These are phyloP conservation scores for Brachymystax lenok DNA, from an alignment of 2,797 vertebrate species.

Conservation along the genomic window DNA sequence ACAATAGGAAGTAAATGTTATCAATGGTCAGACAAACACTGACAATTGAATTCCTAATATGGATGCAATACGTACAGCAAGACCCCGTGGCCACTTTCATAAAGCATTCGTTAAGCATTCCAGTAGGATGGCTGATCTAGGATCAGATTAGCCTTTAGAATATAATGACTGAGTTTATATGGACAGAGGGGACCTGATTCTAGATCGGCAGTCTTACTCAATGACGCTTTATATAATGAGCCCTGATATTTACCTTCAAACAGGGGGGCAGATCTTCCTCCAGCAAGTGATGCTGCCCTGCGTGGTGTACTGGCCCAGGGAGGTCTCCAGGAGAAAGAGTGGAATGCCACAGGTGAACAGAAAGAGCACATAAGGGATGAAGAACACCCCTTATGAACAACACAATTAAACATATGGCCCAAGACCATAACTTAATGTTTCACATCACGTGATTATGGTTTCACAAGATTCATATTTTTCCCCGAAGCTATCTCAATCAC, in stretches of 20 bases:
- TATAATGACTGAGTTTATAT: not conserved
- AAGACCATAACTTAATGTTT: not conserved
- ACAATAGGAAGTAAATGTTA: too few relatives aligned
- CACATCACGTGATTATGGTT: too few relatives aligned
- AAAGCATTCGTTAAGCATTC: too few relatives aligned
- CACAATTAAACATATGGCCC: conserved; percentile 3
- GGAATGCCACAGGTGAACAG: conserved; percentile 80
- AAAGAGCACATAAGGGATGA: conserved; percentile 80
- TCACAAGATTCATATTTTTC: not conserved
- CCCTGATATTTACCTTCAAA: conserved; percentile 74
- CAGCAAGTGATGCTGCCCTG: conserved; percentile 79
- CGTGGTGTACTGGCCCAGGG: conserved; percentile 78
- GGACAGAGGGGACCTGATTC: not conserved
- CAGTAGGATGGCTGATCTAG: not conserved
- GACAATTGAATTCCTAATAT: not conserved
- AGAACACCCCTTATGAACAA: conserved; percentile 74
- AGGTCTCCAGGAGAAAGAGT: conserved; percentile 77
- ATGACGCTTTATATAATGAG: not conserved
- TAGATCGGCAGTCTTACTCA: not conserved
- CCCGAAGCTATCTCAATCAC: not conserved
- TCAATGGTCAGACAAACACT: not conserved
- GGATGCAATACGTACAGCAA: not conserved
- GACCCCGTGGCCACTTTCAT: not conserved
- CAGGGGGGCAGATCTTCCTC: conserved; percentile 77
- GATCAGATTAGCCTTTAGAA: not conserved